Evolutionary conservation across 2,113 vertebrate genomes (phyloP).

Genomic region (Lichenostomus cassidix): DNA sequence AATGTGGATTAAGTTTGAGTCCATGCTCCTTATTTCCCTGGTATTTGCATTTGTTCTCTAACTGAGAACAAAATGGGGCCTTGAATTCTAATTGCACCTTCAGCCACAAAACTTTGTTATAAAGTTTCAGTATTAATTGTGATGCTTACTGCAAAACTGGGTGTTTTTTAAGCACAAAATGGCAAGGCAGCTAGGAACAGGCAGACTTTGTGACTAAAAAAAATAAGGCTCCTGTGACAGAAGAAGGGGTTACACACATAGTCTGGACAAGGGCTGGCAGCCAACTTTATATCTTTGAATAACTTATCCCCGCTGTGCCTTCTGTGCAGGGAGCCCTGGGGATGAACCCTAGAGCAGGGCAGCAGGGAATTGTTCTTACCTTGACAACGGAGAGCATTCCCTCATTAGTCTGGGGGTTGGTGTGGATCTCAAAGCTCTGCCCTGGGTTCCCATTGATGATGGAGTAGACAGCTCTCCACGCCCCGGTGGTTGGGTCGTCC

Average conservation of each 20-base stretch:
- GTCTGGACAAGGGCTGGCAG: not conserved
- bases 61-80: not conserved
- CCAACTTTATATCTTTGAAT: not conserved
- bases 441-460: conserved; percentile 93
- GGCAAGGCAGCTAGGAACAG: not conserved
- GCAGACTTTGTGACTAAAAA: not conserved
- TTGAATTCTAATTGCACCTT: not conserved
- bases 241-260: not conserved
- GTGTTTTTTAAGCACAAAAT: not conserved
- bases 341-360: not conserved
- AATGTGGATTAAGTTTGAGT: not conserved
- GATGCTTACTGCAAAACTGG: not conserved
- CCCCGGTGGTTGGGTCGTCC: conserved; percentile 89
- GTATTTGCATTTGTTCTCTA: not conserved
- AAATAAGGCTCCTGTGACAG: not conserved
- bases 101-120: not conserved
- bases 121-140: not conserved
- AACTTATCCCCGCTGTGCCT: not conserved
- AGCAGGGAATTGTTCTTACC: conserved; percentile 69
- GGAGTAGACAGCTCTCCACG: conserved; percentile 90
- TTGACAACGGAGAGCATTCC: conserved; percentile 96
- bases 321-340: not conserved
- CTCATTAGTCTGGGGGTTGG: conserved; percentile 93
- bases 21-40: not conserved
- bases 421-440: conserved; percentile 92